A percentile compares a stretch with the other conserved stretches of the same genome.
phyloP scores from a whole-genome alignment of 2,797 vertebrate genomes.

The Myotis pilosus region DNA sequence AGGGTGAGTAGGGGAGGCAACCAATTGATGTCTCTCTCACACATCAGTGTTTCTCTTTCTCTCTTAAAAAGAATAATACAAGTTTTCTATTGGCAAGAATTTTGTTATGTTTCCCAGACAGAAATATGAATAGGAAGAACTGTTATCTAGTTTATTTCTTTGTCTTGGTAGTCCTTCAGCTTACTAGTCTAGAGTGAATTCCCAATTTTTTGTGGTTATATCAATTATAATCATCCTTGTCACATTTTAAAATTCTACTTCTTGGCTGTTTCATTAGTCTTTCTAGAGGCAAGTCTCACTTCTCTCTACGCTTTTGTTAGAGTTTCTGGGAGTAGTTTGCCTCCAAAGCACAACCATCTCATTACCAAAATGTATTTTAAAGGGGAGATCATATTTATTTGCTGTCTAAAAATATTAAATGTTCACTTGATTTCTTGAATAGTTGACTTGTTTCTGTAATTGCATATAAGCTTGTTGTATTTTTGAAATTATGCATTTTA shows the following conservation, averaged over 20 bases:
- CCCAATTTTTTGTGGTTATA: neutral
- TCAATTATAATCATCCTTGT: neutral
- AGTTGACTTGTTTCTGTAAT: constrained; percentile 1
- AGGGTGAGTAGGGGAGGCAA: neutral
- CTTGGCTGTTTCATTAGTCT: neutral
- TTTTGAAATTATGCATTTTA: constrained; percentile 24
- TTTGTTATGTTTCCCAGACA: neutral
- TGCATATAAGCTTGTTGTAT: neutral
- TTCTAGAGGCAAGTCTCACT: neutral
- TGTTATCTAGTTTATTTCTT: neutral
- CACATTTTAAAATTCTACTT: neutral
- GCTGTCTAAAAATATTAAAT: neutral
- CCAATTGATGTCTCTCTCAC: neutral
- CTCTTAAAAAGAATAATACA: neutral
- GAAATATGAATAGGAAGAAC: neutral
- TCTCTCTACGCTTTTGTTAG: neutral
- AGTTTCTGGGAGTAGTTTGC: neutral
- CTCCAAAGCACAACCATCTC: neutral
- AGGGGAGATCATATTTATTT: neutral
- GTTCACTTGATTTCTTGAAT: constrained; percentile 16
- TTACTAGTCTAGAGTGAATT: neutral
- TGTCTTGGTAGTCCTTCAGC: neutral
- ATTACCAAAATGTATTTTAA: neutral
- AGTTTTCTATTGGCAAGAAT: neutral
- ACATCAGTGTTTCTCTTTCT: neutral